Conservation (phyloP, 2,797 vertebrate species). For the Poeciliopsis infans region DNA sequence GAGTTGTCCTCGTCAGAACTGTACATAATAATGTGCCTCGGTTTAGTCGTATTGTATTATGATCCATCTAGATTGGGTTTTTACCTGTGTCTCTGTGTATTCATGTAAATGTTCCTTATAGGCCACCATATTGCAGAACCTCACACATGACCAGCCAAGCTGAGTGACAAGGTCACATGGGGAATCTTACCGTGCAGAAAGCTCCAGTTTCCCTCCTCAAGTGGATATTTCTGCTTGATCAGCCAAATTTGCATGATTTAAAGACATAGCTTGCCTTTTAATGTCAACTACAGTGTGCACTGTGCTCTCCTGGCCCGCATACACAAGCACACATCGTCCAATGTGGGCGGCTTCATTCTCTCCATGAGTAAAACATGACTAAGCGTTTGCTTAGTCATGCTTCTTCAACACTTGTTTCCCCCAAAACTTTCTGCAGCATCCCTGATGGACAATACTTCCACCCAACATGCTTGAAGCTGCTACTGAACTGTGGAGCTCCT, state of each 20-base stretch:
- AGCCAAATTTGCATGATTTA: conserved; percentile 58
- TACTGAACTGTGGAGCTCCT: too few species aligned
- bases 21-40: conserved; percentile 26
- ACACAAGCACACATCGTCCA: conserved; percentile 3
- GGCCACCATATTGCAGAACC: conserved; percentile 30
- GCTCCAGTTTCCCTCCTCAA: conserved; percentile 60
- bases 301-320: background rate
- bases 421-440: background rate
- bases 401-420: background rate
- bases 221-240: conserved; percentile 58
- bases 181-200: conserved; percentile 32
- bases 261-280: conserved; percentile 36
- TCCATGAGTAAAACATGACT: conserved; percentile 5
- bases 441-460: too few species aligned
- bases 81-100: conserved; percentile 5
- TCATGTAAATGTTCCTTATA: conserved; percentile 13
- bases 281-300: background rate
- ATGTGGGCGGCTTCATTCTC: conserved; percentile 32
- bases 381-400: background rate
- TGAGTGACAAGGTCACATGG: conserved; percentile 58
- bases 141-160: conserved; percentile 33
- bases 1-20: conserved; percentile 35
- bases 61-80: conserved; percentile 22
- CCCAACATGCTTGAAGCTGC: too few species aligned
- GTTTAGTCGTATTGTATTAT: background rate